Evolutionary conservation across 2,797 vertebrate species (phyloP), one percentile per base, ranked within the genome.

Genomic region (Prunella strophiata): DNA sequence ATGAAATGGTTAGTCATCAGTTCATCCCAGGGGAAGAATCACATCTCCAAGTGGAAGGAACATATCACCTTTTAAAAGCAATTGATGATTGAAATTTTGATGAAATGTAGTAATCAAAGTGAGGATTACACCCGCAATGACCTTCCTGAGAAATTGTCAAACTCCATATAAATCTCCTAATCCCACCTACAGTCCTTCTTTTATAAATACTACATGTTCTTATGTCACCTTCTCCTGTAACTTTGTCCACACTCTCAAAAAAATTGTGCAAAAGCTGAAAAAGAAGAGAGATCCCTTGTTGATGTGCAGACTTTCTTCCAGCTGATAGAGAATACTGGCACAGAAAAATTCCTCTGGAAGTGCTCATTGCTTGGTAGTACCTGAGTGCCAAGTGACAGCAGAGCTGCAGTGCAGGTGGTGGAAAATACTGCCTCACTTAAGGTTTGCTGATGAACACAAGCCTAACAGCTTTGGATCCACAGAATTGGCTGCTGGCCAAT

Each of bases 1-100:
- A 57, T 93, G 90, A 96, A 93, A 93, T 50, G 66, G 32, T 51
- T 66, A 88, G 55, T 95, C 91, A 91, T 92, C 88, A 67, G 76
- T 59, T 86, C 59, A 71, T 79, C 94, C 83, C 30, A 2, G 25
- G 80, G 92, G 93, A 86, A 84, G 89, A 90, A 86, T 91, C 89
- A 81, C 13, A 61, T 96, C 73, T 86, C 79, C 45, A 47, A 94
- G 52, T 50, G 55, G 85, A 95, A 93, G 76, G 85, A 94, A 76
- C 66, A 62, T 50, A 78, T n/a, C 80, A 90, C 51, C 18, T 62
- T 90, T 85, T 57, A 89, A 94, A 82, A 85, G 42, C 52, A 96
- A 87, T 40, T 62, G 91, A 55, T 94, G 90, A 95, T 74, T 87
- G 88, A 94, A 91, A 80, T 79, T 94, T 85, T 95, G 88, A 91